Evolutionary conservation across 1,140 invertebrate species (phyloP), one percentile per base, ranked within the genome.

Genomic region (Anadara kagoshimensis): DNA sequence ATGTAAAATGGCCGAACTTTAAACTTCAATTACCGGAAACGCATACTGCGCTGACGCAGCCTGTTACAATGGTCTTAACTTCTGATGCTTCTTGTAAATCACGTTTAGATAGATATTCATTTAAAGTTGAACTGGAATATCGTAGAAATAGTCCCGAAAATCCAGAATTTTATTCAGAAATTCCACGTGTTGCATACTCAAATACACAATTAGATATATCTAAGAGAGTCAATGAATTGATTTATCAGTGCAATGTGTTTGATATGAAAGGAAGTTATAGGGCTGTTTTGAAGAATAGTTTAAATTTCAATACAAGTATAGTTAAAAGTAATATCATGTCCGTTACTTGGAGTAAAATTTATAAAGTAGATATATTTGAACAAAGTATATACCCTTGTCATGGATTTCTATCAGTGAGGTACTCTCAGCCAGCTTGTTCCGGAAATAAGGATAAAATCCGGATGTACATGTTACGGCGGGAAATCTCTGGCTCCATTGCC

Each of bases 211-310:
- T 47, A 10, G 36, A 47, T 29, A 18, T 24, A 18, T 53, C 51
- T 53, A 18, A 36, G 11, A 12, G 22, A 36, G 11, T 24, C 3
- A 47, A 47, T 11, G 51, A 51, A n/a, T 29, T 75, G 16, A 44
- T 29, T 29, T 82, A 78, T 24, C 57, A 71, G 5, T 85, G 83
- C 68, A 61, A 75, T 59, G 47, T 73, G 5, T 81, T 82, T 67
- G 83, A 85, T 57, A 65, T 80, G 4, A 73, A 78, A 36, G 83
- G 83, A n/a, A 72, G 47, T 10, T 85, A 82, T 68, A 79, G 76
- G 53, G 82, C 75, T 5, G 65, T 78, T 20, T 58, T 85, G 18
- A 61, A 69, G 51, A 81, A 83, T 12, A 75, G 59, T 20, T 67
- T 61, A 8, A 65, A 64, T 36, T 24, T 43, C 2, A 53, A 51